These are phyloP conservation scores for Oryzaephilus surinamensis DNA, from an alignment of 1,140 invertebrate species.

Conservation along the genomic window DNA sequence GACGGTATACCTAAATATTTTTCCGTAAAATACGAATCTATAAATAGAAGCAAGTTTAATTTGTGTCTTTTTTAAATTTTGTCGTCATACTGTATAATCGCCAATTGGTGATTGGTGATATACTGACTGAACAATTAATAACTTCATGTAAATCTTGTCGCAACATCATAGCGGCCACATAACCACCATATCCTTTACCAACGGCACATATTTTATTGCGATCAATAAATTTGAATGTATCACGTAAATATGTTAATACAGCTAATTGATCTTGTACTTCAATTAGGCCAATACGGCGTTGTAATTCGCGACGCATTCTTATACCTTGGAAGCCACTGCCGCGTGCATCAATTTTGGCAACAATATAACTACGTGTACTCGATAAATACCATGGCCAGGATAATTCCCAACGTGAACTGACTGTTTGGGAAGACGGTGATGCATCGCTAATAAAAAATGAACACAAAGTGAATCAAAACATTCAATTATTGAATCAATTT, in stretches of 20 bases:
- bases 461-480: constrained; percentile 15
- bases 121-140: constrained; percentile 66
- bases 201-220: constrained; percentile 58
- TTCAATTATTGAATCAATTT: constrained; percentile 3
- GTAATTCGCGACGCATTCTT: constrained; percentile 58
- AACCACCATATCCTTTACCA: constrained; percentile 62
- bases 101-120: constrained; percentile 75
- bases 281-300: constrained; percentile 48
- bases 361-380: constrained; percentile 63
- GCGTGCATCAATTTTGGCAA: constrained; percentile 67
- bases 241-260: constrained; percentile 61
- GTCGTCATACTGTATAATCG: constrained; percentile 70
- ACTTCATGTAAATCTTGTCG: constrained; percentile 58
- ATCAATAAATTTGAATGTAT: constrained; percentile 66
- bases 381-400: constrained; percentile 69
- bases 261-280: constrained; percentile 80
- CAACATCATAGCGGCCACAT: constrained; percentile 59
- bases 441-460: no score
- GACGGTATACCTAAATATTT: constrained; percentile 64
- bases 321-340: constrained; percentile 70
- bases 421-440: constrained; percentile 62
- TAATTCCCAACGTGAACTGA: constrained; percentile 61
- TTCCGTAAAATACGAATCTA: constrained; percentile 79
- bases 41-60: constrained; percentile 14
- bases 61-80: constrained; percentile 3